phyloP scores from a whole-genome alignment of 2,113 vertebrate genomes.

The Triplophysa tibetana region DNA sequence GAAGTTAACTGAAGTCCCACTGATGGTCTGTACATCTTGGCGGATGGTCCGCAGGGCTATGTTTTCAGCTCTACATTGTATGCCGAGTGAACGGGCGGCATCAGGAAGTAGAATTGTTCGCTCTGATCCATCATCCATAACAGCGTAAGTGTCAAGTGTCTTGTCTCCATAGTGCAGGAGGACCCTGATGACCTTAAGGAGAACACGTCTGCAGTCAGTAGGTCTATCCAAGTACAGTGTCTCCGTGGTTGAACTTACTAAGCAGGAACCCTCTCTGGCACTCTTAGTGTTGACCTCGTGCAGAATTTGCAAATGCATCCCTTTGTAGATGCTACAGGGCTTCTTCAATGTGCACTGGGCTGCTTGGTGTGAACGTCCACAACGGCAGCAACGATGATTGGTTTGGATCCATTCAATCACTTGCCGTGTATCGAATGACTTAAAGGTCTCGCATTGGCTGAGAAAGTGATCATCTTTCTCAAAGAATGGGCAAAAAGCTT shows the following conservation, averaged over 20 bases:
- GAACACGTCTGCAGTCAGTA: neutral
- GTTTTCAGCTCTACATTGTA: constrained; percentile 1
- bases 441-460: neutral
- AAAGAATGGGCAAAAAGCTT: neutral
- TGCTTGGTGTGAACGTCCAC: neutral
- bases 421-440: neutral
- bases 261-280: neutral
- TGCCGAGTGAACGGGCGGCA: neutral
- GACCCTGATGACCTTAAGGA: neutral
- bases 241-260: neutral
- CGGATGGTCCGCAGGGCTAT: neutral
- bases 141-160: neutral
- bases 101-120: neutral
- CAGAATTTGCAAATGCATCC: constrained; percentile 14
- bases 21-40: constrained; percentile 8
- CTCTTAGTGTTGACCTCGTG: constrained; percentile 10
- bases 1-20: constrained; percentile 1
- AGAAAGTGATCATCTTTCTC: neutral
- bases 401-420: neutral
- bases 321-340: constrained; percentile 1
- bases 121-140: neutral
- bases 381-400: constrained; percentile 8
- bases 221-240: constrained; percentile 11
- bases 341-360: neutral
- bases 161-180: neutral